phyloP scores from a whole-genome alignment of 2,797 vertebrate species.

The Periophthalmus magnuspinnatus region DNA sequence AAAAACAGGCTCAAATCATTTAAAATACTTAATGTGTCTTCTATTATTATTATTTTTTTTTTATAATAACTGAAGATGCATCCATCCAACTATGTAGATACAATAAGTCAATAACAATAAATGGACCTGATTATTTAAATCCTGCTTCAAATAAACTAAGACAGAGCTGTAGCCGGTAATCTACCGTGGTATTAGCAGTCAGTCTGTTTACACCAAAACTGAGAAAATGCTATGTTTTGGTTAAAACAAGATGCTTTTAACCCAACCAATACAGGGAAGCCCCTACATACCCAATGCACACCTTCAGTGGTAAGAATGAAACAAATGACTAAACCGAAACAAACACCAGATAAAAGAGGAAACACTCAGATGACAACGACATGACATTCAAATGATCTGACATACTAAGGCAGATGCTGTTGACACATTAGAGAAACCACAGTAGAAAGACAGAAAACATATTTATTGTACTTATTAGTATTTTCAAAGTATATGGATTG shows the following conservation, averaged over 20 bases:
- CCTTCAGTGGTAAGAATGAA: neutral
- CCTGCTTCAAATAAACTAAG: neutral
- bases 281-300: neutral
- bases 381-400: neutral
- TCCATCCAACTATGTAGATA: too few relatives aligned
- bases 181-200: neutral
- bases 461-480: too few relatives aligned
- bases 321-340: neutral
- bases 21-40: too few relatives aligned
- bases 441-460: too few relatives aligned
- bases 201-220: conserved; percentile 1
- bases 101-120: too few relatives aligned
- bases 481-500: too few relatives aligned
- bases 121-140: neutral
- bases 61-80: too few relatives aligned
- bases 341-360: neutral
- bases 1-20: too few relatives aligned
- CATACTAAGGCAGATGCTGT: neutral
- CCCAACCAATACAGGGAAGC: neutral
- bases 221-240: conserved; percentile 2
- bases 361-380: neutral
- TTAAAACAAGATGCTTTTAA: neutral
- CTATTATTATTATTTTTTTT: too few relatives aligned
- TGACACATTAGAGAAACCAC: too few relatives aligned
- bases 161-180: neutral